Conservation (phyloP, 2,113 vertebrate species). For the Lophochroa leadbeateri region DNA sequence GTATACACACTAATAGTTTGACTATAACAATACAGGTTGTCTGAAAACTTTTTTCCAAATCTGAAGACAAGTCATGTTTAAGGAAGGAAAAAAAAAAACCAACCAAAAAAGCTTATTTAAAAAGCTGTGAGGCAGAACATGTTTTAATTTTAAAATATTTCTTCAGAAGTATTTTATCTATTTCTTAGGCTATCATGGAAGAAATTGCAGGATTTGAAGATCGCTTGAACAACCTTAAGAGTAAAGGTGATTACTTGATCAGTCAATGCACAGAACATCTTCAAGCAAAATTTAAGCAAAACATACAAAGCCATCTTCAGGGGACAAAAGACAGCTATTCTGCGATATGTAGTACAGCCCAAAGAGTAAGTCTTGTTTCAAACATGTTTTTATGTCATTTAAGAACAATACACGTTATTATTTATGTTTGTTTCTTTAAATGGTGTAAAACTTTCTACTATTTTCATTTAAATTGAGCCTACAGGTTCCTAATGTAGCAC, state of each 20-base stretch:
- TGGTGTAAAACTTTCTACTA: not conserved
- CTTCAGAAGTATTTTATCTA: not conserved
- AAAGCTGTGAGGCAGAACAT: not conserved
- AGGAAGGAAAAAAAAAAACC: not conserved
- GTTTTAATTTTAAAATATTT: not conserved
- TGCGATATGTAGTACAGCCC: slow-evolving; percentile 95
- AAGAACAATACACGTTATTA: not conserved
- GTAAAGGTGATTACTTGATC: slow-evolving; percentile 84
- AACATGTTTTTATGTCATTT: not conserved
- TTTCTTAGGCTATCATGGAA: slow-evolving; percentile 93
- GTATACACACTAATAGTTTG: not conserved
- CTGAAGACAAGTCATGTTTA: not conserved
- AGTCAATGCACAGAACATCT: slow-evolving; percentile 86
- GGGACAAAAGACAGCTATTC: slow-evolving; percentile 94
- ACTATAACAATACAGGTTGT: not conserved
- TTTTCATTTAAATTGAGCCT: not conserved
- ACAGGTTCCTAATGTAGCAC: not conserved
- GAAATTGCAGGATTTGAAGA: slow-evolving; percentile 96
- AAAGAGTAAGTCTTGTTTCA: slow-evolving; percentile 83
- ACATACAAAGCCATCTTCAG: slow-evolving; percentile 88
- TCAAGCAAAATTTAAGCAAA: slow-evolving; percentile 89
- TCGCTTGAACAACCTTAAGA: slow-evolving; percentile 83
- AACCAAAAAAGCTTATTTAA: not conserved
- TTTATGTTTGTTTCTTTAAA: not conserved
- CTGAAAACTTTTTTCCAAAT: not conserved